Evolutionary conservation across 2,113 vertebrate genomes (phyloP).

Genomic region (Pseudonaja textilis): DNA sequence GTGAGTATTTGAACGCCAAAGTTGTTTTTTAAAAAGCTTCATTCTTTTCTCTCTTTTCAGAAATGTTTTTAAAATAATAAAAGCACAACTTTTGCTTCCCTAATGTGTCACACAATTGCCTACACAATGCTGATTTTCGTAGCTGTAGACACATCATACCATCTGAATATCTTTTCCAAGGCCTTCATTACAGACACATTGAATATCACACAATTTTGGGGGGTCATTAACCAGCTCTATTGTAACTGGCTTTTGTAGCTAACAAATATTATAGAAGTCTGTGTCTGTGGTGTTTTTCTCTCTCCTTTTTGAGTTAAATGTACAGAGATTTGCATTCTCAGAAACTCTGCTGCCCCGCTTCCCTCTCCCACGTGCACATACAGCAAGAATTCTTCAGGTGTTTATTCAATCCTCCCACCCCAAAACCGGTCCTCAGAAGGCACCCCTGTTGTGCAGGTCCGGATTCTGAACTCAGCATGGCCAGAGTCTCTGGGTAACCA

Average conservation of each 20-base stretch:
- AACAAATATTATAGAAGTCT: background rate
- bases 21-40: background rate
- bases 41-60: background rate
- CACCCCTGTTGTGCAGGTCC: too few relatives aligned
- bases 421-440: background rate
- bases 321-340: background rate
- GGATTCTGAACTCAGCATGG: too few relatives aligned
- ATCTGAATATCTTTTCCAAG: background rate
- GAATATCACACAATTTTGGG: background rate
- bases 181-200: background rate
- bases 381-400: background rate
- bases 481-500: too few relatives aligned
- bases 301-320: background rate
- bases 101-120: background rate
- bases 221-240: background rate
- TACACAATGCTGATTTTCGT: background rate
- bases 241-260: background rate
- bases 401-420: background rate
- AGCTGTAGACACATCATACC: background rate
- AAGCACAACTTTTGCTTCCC: background rate
- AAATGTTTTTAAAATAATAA: background rate
- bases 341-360: background rate
- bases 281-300: background rate
- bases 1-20: background rate
- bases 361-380: background rate